Conservation (phyloP, 2,113 vertebrate genomes). For the Cynoglossus semilaevis region DNA sequence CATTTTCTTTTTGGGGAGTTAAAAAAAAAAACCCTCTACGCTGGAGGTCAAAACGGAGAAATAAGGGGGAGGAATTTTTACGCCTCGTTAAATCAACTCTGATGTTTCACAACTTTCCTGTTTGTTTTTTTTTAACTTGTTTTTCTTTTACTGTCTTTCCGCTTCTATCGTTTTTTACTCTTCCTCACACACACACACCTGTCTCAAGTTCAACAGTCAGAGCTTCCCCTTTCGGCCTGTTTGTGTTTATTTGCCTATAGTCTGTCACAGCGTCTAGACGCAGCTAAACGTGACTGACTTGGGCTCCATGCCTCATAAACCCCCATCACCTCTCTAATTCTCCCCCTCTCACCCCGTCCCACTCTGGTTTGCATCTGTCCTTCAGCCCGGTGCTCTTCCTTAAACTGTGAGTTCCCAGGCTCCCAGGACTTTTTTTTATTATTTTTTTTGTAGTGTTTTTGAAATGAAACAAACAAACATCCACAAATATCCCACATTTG, state of each 20-base stretch:
- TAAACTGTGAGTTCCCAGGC: neutral
- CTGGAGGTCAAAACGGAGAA: too few species aligned
- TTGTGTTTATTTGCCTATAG: constrained; percentile 53
- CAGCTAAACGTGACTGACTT: constrained; percentile 40
- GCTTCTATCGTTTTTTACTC: constrained; percentile 9
- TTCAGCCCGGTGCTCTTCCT: constrained; percentile 1
- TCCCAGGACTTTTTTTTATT: constrained; percentile 6
- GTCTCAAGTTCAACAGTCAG: constrained; percentile 41
- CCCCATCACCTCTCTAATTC: constrained; percentile 31
- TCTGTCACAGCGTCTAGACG: constrained; percentile 61
- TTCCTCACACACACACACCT: constrained; percentile 38
- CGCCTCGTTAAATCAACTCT: constrained; percentile 26
- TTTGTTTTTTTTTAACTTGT: constrained; percentile 10
- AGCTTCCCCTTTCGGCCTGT: constrained; percentile 12
- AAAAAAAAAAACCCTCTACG: too few species aligned
- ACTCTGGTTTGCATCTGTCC: constrained; percentile 8
- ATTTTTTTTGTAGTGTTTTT: constrained; percentile 19
- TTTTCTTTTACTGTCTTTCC: constrained; percentile 1
- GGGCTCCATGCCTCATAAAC: constrained; percentile 54
- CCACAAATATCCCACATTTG: constrained; percentile 29
- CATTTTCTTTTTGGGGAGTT: too few species aligned
- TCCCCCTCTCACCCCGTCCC: constrained; percentile 11
- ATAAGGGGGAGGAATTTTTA: constrained; percentile 24
- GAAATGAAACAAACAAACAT: constrained; percentile 40
- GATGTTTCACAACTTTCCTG: neutral